Evolutionary conservation across 2,797 vertebrate species (phyloP), one percentile per base, ranked within the genome.

Genomic region (Pangasius mekongensis): DNA sequence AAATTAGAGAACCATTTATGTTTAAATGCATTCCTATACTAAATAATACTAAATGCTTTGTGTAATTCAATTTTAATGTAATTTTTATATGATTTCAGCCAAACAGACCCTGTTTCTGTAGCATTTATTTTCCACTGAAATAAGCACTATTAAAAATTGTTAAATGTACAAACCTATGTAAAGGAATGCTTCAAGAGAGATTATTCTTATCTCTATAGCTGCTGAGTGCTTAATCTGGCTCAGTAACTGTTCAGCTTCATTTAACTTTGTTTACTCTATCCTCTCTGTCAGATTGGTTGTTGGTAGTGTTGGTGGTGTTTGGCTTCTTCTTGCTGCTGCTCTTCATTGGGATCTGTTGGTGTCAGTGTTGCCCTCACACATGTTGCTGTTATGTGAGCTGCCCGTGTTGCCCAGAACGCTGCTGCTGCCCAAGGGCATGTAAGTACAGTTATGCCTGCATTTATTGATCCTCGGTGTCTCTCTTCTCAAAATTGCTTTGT

Each of bases 311-410:
- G 91, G 96, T 99, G 85, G 94, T 96, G 8, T 33, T 98, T 14
- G 97, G 96, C 0, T 95, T 93, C 89, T 87, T 97, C 33, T 89
- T 98, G 52, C 47, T 98, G 86, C 85, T 98, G 86, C 90, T 98
- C 33, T 92, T 97, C 66, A 95, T 98, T 24, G 96, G 96, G 66
- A 97, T 98, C 94, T 99, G 98, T 92, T 99, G 98, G 97, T 98
- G 98, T 73, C 98, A 99, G 93, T 98, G 98, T 90, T 98, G 98
- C 90, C 98, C 98, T 10, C 98, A 98, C 84, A 97, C 97, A 36
- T 98, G 98, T 93, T 98, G 98, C 94, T 99, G 98, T 90, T 97
- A 97, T 11, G 84, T 99, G 91, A 96, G 97, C 80, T 99, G 98
- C 88, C 98, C 98, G 60, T 99, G 98, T 93, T 99, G 98, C 85